Conservation (phyloP, 2,113 vertebrate genomes). For the Caranx ignobilis region DNA sequence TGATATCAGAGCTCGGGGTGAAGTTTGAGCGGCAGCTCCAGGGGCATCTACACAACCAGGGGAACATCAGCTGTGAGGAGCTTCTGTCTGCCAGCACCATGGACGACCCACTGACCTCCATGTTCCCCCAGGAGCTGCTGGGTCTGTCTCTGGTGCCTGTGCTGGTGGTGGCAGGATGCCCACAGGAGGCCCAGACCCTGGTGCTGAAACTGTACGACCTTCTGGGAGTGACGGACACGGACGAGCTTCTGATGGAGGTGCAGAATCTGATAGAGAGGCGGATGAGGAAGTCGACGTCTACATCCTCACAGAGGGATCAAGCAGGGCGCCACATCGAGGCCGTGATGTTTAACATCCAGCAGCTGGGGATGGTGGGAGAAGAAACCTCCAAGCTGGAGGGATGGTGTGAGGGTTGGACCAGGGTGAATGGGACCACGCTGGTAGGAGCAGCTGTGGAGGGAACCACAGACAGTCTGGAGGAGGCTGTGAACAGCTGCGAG, state of each 20-base stretch:
- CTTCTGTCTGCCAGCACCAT: constrained; percentile 78
- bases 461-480: neutral
- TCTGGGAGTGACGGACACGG: constrained; percentile 76
- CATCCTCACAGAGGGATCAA: neutral
- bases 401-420: constrained; percentile 75
- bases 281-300: constrained; percentile 28
- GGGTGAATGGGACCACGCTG: constrained; percentile 72
- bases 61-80: constrained; percentile 80
- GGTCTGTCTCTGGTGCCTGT: constrained; percentile 85
- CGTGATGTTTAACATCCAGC: constrained; percentile 84
- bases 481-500: constrained; percentile 78
- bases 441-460: constrained; percentile 53
- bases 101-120: constrained; percentile 70
- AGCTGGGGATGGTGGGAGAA: constrained; percentile 53
- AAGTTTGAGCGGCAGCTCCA: constrained; percentile 65
- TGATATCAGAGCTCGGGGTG: constrained; percentile 52
- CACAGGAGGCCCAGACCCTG: constrained; percentile 71
- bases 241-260: constrained; percentile 81
- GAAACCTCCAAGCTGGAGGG: neutral
- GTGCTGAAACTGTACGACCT: constrained; percentile 73
- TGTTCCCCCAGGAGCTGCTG: constrained; percentile 82
- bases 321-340: constrained; percentile 70
- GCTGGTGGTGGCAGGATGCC: constrained; percentile 83
- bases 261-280: constrained; percentile 65
- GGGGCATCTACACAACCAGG: constrained; percentile 55